Conservation (phyloP, 2,888 invertebrate genomes). For the Drosophila macrothrix region DNA sequence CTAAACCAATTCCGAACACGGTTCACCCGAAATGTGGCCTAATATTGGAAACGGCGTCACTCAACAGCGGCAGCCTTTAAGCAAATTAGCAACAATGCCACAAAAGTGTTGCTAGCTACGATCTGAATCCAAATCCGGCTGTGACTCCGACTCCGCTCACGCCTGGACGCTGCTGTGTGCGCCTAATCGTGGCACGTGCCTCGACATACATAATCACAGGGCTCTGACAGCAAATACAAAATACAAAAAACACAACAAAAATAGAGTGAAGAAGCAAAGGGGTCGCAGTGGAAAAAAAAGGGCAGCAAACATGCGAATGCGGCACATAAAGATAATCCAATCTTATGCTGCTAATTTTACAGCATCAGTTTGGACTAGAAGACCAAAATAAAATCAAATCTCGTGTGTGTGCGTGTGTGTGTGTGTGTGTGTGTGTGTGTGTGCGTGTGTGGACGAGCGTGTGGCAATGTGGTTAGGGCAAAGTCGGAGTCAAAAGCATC, state of each 20-base stretch:
- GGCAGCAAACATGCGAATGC: constrained; percentile 45
- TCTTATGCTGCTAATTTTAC: constrained; percentile 81
- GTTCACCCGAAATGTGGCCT: constrained; percentile 24
- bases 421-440: constrained; percentile 15
- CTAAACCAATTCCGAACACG: neutral
- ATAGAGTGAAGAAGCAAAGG: constrained; percentile 25
- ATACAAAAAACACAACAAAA: constrained; percentile 7
- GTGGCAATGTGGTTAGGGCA: constrained; percentile 73
- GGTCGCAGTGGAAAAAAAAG: constrained; percentile 40
- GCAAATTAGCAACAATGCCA: constrained; percentile 73
- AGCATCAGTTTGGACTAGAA: constrained; percentile 61
- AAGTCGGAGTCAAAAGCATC: constrained; percentile 8
- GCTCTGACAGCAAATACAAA: constrained; percentile 51
- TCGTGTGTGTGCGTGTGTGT: constrained; percentile 28
- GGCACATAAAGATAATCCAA: constrained; percentile 76
- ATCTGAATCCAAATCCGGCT: constrained; percentile 19
- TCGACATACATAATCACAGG: constrained; percentile 77
- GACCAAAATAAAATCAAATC: constrained; percentile 66
- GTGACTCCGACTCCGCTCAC: constrained; percentile 53
- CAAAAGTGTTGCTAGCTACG: constrained; percentile 55
- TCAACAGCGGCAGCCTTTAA: constrained; percentile 61
- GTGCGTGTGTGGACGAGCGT: constrained; percentile 68
- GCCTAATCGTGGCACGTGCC: constrained; percentile 80
- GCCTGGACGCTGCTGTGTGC: constrained; percentile 70
- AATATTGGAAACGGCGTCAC: constrained; percentile 18